Percentiles rank a stretch among this genome's conserved stretches.
Conservation (phyloP, 2,888 invertebrate genomes). For the Acanthococcus lagerstroemiae region DNA sequence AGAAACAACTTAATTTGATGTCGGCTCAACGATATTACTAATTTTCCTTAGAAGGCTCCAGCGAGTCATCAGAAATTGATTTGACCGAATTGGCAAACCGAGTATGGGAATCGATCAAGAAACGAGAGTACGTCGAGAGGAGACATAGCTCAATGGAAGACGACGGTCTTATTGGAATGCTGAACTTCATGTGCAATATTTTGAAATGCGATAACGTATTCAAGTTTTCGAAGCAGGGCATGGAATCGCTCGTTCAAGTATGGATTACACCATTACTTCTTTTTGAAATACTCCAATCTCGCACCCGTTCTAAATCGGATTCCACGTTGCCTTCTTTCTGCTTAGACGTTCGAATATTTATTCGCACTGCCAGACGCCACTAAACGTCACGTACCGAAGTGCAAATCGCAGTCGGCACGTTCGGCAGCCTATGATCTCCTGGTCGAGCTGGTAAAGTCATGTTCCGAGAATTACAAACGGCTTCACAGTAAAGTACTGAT, state of each 20-base stretch:
- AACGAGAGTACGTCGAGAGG: conserved; percentile 71
- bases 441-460: conserved; percentile 75
- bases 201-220: conserved; percentile 81
- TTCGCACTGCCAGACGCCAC: conserved; percentile 83
- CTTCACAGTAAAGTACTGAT: conserved; percentile 71
- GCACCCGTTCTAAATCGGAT: not conserved
- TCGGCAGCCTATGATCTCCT: conserved; percentile 84
- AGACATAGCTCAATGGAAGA: conserved; percentile 73
- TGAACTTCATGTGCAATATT: conserved; percentile 76
- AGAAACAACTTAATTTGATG: too few species aligned
- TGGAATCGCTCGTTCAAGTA: conserved; percentile 55
- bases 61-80: conserved; percentile 49
- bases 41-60: conserved; percentile 36
- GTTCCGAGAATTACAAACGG: conserved; percentile 73
- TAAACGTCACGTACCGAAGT: conserved; percentile 78
- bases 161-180: conserved; percentile 77
- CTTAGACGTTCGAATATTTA: conserved; percentile 69
- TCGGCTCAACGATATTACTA: too few species aligned
- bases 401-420: conserved; percentile 80
- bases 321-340: not conserved
- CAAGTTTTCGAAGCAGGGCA: conserved; percentile 67
- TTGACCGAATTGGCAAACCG: conserved; percentile 64
- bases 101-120: conserved; percentile 62
- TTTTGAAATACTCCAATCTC: conserved; percentile 11
- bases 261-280: too few species aligned